These are phyloP conservation scores for Amblyopsis rosae DNA, from an alignment of 2,113 vertebrate genomes.

Conservation along the genomic window DNA sequence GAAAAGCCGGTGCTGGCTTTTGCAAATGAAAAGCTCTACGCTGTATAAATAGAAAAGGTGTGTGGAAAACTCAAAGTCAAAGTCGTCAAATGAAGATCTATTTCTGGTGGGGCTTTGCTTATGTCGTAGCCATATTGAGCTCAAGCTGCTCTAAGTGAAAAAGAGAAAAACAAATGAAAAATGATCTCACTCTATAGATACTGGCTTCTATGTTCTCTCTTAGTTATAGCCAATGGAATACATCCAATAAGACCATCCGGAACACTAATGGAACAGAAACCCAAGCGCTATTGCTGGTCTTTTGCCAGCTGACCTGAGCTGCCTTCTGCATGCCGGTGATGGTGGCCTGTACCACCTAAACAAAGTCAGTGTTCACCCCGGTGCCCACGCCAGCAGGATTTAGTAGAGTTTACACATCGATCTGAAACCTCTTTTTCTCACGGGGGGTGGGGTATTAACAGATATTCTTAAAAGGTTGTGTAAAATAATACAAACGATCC, in stretches of 20 bases:
- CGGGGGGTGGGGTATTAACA: background rate
- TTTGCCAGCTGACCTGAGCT: background rate
- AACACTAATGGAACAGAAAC: background rate
- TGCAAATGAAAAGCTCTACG: slow-evolving; percentile 50
- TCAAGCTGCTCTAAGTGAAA: background rate
- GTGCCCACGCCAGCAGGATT: background rate
- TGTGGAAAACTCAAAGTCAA: background rate
- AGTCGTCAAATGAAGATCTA: slow-evolving; percentile 21
- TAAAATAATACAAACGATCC: too few species aligned
- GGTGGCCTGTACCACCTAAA: too few species aligned
- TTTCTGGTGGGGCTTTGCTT: slow-evolving; percentile 11
- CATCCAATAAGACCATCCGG: background rate
- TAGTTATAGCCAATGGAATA: background rate
- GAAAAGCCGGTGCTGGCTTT: slow-evolving; percentile 29
- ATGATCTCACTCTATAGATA: background rate
- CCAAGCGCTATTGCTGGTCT: background rate
- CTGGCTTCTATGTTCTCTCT: background rate
- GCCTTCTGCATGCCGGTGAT: background rate
- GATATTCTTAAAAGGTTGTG: background rate
- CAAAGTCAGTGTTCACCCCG: background rate
- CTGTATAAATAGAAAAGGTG: slow-evolving; percentile 18
- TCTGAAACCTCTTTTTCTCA: background rate
- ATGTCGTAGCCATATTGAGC: slow-evolving; percentile 1
- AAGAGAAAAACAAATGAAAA: background rate
- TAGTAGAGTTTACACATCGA: background rate